These are phyloP conservation scores for Drosophila quinaria DNA, from an alignment of 2,888 invertebrate species.

Conservation along the genomic window DNA sequence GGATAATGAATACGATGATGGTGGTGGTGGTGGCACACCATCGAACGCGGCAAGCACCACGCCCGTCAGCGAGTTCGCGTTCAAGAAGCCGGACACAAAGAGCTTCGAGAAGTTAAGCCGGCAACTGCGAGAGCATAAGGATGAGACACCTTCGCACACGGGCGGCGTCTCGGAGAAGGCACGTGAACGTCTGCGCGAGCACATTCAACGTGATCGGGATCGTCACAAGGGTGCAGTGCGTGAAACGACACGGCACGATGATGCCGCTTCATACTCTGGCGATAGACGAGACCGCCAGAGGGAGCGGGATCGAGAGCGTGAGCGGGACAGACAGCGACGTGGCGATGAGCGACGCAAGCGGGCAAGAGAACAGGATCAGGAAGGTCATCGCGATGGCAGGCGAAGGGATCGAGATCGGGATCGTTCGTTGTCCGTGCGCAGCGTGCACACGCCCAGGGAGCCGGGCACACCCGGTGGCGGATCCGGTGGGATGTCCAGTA, in stretches of 20 bases:
- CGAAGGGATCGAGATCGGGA: constrained; percentile 62
- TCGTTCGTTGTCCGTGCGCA: constrained; percentile 81
- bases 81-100: constrained; percentile 84
- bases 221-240: constrained; percentile 59
- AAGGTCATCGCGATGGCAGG: constrained; percentile 57
- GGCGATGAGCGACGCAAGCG: constrained; percentile 59
- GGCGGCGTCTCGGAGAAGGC: constrained; percentile 93
- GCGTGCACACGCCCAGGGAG: constrained; percentile 88
- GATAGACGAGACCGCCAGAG: constrained; percentile 77
- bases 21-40: constrained; percentile 60
- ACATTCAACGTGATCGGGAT: constrained; percentile 86
- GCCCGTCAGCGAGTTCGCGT: constrained; percentile 78
- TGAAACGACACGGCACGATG: constrained; percentile 35
- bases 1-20: constrained; percentile 86
- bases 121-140: constrained; percentile 91
- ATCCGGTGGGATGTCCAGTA: constrained; percentile 88
- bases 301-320: constrained; percentile 55
- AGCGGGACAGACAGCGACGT: constrained; percentile 61
- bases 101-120: constrained; percentile 85
- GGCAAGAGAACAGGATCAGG: constrained; percentile 82
- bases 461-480: constrained; percentile 92
- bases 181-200: constrained; percentile 90
- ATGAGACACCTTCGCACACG: constrained; percentile 97
- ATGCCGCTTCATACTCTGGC: constrained; percentile 47
- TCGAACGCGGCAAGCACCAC: constrained; percentile 40